Percentiles rank a stretch among this genome's conserved stretches.
Evolutionary conservation across 1,140 invertebrate genomes (phyloP).

Genomic region (Achroia grisella): DNA sequence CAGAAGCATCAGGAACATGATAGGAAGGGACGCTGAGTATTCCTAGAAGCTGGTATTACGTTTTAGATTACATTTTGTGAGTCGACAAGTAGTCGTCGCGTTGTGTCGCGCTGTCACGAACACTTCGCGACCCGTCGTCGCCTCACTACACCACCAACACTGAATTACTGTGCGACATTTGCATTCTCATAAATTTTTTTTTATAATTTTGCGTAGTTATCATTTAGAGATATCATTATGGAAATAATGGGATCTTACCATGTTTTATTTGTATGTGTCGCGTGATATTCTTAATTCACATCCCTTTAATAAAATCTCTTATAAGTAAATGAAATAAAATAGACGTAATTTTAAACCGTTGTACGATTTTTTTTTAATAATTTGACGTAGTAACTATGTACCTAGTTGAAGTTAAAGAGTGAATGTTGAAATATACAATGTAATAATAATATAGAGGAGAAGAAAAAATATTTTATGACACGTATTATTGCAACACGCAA

Average conservation of each 20-base stretch:
- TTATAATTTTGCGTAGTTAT: not conserved
- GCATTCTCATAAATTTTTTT: not conserved
- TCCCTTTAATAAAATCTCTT: not conserved
- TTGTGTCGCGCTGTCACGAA: constrained; percentile 29
- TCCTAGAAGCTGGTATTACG: constrained; percentile 20
- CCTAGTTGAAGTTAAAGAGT: not conserved
- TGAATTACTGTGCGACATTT: not conserved
- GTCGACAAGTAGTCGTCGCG: constrained; percentile 19
- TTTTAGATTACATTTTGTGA: constrained; percentile 42
- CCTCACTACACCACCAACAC: not conserved
- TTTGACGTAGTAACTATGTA: not conserved
- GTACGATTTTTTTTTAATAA: too few species aligned
- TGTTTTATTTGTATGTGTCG: not conserved
- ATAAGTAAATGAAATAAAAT: too few species aligned
- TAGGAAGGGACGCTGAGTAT: constrained; percentile 6
- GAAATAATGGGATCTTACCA: too few species aligned
- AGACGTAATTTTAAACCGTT: too few species aligned
- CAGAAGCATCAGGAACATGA: constrained; percentile 1
- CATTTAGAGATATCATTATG: not conserved
- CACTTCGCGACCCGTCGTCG: constrained; percentile 9
- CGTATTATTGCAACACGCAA: too few species aligned
- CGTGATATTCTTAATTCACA: not conserved
- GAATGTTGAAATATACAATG: too few species aligned
- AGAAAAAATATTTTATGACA: too few species aligned
- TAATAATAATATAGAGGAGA: too few species aligned